phyloP scores from a whole-genome alignment of 1,140 invertebrate species.

The Potamilus streckersoni region DNA sequence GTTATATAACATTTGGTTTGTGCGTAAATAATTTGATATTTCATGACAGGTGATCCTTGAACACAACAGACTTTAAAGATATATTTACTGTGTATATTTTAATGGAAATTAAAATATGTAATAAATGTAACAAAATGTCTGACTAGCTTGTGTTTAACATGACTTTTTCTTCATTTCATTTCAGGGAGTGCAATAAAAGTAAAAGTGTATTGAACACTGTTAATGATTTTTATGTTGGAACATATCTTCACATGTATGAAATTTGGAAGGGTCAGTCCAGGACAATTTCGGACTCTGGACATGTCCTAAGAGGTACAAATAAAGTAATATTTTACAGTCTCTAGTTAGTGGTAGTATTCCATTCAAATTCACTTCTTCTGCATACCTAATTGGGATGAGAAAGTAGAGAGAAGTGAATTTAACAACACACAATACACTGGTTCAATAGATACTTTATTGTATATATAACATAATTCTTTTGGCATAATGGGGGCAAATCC shows the following conservation, averaged over 20 bases:
- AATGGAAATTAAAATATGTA: no score
- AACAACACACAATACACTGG: no score
- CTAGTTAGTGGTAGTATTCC: neutral
- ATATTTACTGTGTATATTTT: no score
- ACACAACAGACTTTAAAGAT: no score
- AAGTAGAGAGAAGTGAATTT: neutral
- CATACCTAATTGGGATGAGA: neutral
- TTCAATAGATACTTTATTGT: no score
- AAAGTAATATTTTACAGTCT: neutral
- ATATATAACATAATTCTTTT: no score
- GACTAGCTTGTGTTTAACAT: no score
- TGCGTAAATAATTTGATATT: no score
- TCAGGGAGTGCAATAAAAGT: constrained; percentile 69
- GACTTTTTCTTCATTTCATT: constrained; percentile 26
- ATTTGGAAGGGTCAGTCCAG: constrained; percentile 71
- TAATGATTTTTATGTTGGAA: constrained; percentile 71
- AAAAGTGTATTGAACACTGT: constrained; percentile 68
- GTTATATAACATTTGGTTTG: no score
- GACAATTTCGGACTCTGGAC: constrained; percentile 72
- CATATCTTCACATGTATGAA: constrained; percentile 68
- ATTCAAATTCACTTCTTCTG: neutral
- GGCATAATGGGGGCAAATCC: no score
- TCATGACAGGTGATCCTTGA: no score
- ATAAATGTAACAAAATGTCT: no score
- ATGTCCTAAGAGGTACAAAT: constrained; percentile 70